Evolutionary conservation across 2,888 invertebrate species (phyloP).

Genomic region (Aphodius sticticus): DNA sequence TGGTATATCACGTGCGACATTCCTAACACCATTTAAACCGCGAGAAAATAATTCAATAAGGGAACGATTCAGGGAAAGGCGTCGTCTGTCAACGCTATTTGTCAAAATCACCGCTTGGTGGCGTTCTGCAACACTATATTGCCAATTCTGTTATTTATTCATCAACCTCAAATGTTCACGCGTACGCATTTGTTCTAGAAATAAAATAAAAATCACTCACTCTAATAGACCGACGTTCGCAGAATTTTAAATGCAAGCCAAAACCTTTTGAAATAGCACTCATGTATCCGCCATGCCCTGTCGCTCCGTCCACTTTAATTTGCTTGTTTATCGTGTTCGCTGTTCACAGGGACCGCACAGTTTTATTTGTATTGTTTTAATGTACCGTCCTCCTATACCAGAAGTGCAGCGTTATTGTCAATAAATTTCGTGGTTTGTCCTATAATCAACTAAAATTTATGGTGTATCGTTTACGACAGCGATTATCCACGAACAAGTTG

Average conservation of each 20-base stretch:
- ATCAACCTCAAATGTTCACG: no score
- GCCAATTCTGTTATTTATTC: no score
- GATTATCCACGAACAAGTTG: background rate
- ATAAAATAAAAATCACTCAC: no score
- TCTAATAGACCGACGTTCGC: background rate
- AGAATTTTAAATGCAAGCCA: background rate
- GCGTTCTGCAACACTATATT: no score
- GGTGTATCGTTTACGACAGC: background rate
- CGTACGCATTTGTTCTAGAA: no score
- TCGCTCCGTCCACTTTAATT: background rate
- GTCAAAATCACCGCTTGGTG: no score
- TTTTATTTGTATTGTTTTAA: background rate
- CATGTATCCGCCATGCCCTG: background rate
- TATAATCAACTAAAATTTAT: slow-evolving; percentile 4
- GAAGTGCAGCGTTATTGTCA: background rate
- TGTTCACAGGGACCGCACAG: background rate
- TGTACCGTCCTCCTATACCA: background rate
- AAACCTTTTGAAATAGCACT: background rate
- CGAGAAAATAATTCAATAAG: no score
- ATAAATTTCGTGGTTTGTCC: background rate
- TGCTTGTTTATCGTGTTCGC: background rate
- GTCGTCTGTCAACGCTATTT: no score
- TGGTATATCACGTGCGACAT: no score
- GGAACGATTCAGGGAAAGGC: no score
- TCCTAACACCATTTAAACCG: no score